Evolutionary conservation across 2,113 vertebrate species (phyloP).

Genomic region (Fulica atra): DNA sequence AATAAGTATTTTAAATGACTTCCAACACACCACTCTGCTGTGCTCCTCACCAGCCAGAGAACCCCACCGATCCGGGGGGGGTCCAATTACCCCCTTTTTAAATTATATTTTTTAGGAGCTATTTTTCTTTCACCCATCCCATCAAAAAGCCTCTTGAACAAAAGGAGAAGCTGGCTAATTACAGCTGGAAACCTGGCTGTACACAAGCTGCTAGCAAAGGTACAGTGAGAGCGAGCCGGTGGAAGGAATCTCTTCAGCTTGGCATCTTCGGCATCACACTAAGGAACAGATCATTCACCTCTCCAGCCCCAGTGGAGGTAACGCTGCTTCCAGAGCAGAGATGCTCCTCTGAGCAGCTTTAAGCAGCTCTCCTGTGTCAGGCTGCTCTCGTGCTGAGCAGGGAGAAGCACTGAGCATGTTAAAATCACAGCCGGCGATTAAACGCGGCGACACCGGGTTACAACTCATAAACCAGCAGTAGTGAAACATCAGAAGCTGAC

Average conservation of each 20-base stretch:
- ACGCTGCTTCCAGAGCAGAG: neutral
- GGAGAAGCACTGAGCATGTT: neutral
- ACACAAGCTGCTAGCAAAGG: neutral
- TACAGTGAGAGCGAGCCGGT: neutral
- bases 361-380: neutral
- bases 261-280: neutral
- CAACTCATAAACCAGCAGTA: slow-evolving; percentile 4
- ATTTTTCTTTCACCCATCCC: neutral
- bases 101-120: neutral
- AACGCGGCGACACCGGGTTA: neutral
- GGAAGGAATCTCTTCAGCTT: neutral
- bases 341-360: neutral
- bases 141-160: neutral
- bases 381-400: neutral
- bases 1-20: neutral
- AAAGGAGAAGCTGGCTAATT: neutral
- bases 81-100: neutral
- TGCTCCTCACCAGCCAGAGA: neutral
- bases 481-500: slow-evolving; percentile 51
- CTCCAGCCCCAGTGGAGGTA: neutral
- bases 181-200: neutral
- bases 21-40: neutral
- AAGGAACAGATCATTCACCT: neutral
- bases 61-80: too few relatives aligned
- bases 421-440: neutral